Conservation (phyloP, 1,140 invertebrate species). For the Drosophila obscura region DNA sequence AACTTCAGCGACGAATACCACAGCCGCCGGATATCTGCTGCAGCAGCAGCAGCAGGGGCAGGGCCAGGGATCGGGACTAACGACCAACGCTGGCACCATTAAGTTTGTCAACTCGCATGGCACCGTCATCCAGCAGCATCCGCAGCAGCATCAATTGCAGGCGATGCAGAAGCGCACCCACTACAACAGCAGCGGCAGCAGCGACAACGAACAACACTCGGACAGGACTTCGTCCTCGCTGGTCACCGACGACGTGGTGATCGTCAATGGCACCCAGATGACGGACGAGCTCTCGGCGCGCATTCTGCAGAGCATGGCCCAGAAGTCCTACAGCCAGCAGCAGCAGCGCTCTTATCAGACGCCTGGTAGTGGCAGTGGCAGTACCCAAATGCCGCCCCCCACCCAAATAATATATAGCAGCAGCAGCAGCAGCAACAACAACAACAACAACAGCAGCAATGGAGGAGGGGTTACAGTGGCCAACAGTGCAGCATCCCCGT, state of each 20-base stretch:
- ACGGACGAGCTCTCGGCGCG: conserved; percentile 80
- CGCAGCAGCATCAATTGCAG: conserved; percentile 55
- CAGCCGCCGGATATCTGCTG: conserved; percentile 53
- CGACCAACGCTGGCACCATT: conserved; percentile 59
- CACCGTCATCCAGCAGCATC: conserved; percentile 77
- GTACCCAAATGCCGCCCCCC: conserved; percentile 62
- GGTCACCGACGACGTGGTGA: conserved; percentile 76
- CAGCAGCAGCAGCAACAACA: conserved; percentile 6
- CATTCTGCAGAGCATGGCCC: conserved; percentile 81
- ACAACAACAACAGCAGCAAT: conserved; percentile 35
- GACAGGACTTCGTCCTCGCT: conserved; percentile 47
- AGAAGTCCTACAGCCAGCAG: conserved; percentile 80
- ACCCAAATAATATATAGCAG: conserved; percentile 65
- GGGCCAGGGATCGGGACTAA: background rate
- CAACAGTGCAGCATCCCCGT: conserved; percentile 3
- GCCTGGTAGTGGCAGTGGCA: conserved; percentile 38
- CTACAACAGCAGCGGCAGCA: conserved; percentile 68
- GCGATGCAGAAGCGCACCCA: conserved; percentile 46
- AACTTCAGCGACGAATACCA: conserved; percentile 31
- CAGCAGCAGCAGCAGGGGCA: conserved; percentile 36
- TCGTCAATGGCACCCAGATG: conserved; percentile 83
- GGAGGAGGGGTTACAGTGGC: conserved; percentile 17
- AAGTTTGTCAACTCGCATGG: conserved; percentile 83
- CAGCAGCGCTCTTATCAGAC: conserved; percentile 83
- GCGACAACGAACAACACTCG: conserved; percentile 42